A percentile compares a stretch with the other conserved stretches of the same genome.
Evolutionary conservation across 2,113 vertebrate genomes (phyloP).

Genomic region (Chaenocephalus aceratus): DNA sequence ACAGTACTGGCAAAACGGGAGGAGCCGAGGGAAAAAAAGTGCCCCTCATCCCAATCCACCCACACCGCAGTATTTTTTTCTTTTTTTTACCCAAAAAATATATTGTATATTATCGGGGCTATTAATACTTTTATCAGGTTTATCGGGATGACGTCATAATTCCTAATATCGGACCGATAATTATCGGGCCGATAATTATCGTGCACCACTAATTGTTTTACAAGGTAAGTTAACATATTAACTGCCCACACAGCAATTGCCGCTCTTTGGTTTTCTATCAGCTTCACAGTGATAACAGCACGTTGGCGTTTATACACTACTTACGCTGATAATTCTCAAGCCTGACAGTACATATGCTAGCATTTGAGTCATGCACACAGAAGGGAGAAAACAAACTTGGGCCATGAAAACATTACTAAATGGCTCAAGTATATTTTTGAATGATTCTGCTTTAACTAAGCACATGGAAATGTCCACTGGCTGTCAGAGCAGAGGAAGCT

Average conservation of each 20-base stretch:
- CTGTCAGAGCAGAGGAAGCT: slow-evolving; percentile 54
- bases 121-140: too few relatives aligned
- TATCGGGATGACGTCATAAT: too few relatives aligned
- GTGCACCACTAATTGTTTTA: slow-evolving; percentile 58
- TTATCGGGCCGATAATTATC: too few relatives aligned
- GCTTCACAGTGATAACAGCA: slow-evolving; percentile 66
- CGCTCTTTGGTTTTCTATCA: slow-evolving; percentile 52
- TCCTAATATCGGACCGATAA: too few relatives aligned
- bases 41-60: too few relatives aligned
- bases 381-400: slow-evolving; percentile 26
- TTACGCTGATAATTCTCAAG: slow-evolving; percentile 72
- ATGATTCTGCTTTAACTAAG: slow-evolving; percentile 43
- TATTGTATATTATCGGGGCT: too few relatives aligned
- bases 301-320: slow-evolving; percentile 67
- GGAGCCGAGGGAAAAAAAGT: too few relatives aligned
- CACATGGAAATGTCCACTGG: slow-evolving; percentile 58
- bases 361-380: slow-evolving; percentile 57
- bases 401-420: slow-evolving; percentile 66
- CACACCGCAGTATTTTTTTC: too few relatives aligned
- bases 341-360: slow-evolving; percentile 65
- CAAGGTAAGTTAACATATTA: slow-evolving; percentile 68
- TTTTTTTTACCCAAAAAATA: too few relatives aligned
- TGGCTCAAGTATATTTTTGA: slow-evolving; percentile 62
- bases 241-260: slow-evolving; percentile 67
- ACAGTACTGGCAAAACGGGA: too few relatives aligned